Conservation (phyloP, 1,140 invertebrate genomes). For the Cydia strobilella region DNA sequence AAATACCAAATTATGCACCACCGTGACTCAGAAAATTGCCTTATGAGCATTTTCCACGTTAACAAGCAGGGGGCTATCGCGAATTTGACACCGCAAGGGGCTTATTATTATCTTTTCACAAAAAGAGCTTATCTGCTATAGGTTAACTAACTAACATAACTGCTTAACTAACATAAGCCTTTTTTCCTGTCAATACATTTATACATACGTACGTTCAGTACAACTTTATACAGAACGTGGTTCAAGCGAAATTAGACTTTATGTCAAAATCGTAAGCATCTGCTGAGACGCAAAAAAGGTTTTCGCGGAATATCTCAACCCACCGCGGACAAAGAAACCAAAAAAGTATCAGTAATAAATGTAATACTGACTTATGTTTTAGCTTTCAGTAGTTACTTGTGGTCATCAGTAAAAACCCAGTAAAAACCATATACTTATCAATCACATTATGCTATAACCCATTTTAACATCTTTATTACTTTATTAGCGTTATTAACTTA, state of each 20-base stretch:
- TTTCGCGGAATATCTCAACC: neutral
- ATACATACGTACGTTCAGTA: neutral
- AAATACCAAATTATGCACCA: conserved; percentile 11
- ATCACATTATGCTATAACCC: no score
- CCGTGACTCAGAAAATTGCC: conserved; percentile 19
- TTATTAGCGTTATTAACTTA: no score
- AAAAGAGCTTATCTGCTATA: neutral
- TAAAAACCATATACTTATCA: no score
- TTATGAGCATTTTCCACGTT: conserved; percentile 18
- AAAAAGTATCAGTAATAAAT: neutral
- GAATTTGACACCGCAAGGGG: conserved; percentile 26
- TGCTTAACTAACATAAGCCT: neutral
- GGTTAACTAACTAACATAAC: no score
- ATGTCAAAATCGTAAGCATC: neutral
- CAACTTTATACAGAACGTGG: neutral
- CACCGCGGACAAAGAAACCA: conserved; percentile 9
- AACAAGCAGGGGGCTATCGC: conserved; percentile 18
- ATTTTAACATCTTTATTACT: no score
- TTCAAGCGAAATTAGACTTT: neutral
- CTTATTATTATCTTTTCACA: neutral
- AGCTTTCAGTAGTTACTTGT: no score
- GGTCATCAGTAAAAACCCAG: no score
- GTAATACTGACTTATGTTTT: no score
- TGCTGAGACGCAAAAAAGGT: neutral
- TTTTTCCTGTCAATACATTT: neutral